Percentiles rank a stretch among this genome's conserved stretches.
phyloP scores from a whole-genome alignment of 2,113 vertebrate genomes.

The Vimba vimba region DNA sequence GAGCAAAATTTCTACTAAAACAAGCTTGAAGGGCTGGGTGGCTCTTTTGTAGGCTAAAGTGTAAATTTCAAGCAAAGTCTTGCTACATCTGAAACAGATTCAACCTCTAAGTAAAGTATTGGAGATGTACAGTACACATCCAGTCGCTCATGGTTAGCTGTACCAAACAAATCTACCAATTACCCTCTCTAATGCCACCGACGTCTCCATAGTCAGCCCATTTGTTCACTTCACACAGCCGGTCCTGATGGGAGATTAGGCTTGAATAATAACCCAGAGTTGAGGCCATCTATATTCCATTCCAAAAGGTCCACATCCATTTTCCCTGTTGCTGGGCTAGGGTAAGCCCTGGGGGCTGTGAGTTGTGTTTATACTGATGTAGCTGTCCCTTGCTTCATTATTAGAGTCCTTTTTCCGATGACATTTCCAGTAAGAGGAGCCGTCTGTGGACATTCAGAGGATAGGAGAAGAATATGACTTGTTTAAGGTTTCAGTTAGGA shows the following conservation, averaged over 20 bases:
- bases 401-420: constrained; percentile 19
- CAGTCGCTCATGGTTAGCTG: constrained; percentile 29
- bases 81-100: neutral
- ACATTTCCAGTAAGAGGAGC: constrained; percentile 35
- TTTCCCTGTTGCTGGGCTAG: constrained; percentile 22
- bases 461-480: constrained; percentile 14
- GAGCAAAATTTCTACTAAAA: neutral
- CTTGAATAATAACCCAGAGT: constrained; percentile 51
- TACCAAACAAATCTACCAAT: constrained; percentile 18
- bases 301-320: constrained; percentile 54
- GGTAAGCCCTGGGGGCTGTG: constrained; percentile 36
- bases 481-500: constrained; percentile 17
- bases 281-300: constrained; percentile 53
- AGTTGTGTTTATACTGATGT: constrained; percentile 49
- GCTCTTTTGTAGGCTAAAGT: neutral
- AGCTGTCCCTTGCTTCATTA: constrained; percentile 36
- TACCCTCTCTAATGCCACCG: constrained; percentile 39
- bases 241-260: constrained; percentile 51
- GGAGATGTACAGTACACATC: constrained; percentile 9
- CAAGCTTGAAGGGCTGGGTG: neutral
- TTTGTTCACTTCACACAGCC: constrained; percentile 50
- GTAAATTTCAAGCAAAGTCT: neutral
- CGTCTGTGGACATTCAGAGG: constrained; percentile 11
- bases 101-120: neutral
- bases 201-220: constrained; percentile 47